These are phyloP conservation scores for Deroplatys truncata DNA, from an alignment of 2,888 invertebrate species.

Conservation along the genomic window DNA sequence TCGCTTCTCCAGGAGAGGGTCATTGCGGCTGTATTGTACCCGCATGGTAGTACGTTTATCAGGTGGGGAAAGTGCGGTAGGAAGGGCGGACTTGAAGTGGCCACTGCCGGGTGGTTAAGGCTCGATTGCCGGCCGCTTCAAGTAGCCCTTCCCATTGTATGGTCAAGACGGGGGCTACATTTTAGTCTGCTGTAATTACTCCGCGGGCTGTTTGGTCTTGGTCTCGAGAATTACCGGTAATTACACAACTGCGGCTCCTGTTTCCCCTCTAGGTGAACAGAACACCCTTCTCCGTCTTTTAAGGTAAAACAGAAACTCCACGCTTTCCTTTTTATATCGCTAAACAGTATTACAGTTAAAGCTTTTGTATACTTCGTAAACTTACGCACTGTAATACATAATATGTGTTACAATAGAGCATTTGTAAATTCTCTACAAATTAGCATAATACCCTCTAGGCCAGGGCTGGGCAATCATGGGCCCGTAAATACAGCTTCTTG, in stretches of 20 bases:
- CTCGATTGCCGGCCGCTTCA: constrained; percentile 5
- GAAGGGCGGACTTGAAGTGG: background rate
- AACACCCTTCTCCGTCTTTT: background rate
- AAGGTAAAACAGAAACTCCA: background rate
- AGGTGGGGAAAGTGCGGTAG: background rate
- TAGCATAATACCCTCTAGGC: too few relatives aligned
- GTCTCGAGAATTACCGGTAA: constrained; percentile 7
- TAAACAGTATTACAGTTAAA: background rate
- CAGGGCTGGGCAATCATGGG: too few relatives aligned
- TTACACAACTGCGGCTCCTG: background rate
- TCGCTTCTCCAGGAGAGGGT: background rate
- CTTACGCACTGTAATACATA: too few relatives aligned
- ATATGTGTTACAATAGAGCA: too few relatives aligned
- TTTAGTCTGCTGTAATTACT: constrained; percentile 7
- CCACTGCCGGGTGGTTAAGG: background rate
- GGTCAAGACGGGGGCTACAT: constrained; percentile 10
- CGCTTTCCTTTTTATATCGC: background rate
- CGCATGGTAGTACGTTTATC: background rate
- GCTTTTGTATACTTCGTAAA: too few relatives aligned
- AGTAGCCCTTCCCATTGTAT: constrained; percentile 8
- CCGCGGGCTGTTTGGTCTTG: background rate
- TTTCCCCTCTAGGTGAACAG: background rate
- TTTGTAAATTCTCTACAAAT: too few relatives aligned
- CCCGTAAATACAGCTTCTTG: too few relatives aligned
- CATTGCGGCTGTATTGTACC: background rate